Evolutionary conservation across 2,113 vertebrate genomes (phyloP), one percentile per base, ranked within the genome.

Genomic region (Heterotis niloticus): DNA sequence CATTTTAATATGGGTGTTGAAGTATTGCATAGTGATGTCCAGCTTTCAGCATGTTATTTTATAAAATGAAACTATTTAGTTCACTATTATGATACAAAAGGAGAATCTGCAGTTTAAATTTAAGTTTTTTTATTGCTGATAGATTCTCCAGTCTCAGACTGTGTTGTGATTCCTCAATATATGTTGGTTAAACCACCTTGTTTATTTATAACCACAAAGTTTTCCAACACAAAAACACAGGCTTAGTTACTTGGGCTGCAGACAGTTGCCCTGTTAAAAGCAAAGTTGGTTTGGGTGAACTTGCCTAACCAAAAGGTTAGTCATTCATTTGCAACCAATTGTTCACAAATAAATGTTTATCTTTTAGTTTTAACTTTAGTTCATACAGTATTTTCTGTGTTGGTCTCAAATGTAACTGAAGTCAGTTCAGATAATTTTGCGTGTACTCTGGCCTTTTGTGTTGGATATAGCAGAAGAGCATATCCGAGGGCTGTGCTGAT

Each of bases 281-380:
- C 82, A 85, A 82, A 81, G 75, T 82, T 87, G 68, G 91, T 90
- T 86, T 88, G 86, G 81, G 81, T 86, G 84, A 82, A 87, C 82
- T 76, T 44, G 29, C 80, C 80, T 86, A 84, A 91, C 90, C 2
- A 90, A 90, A 85, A 92, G 90, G 90, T 90, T 92, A 92, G 92
- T 92, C 89, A 84, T 87, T 86, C 89, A 89, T 92, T 92, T 92
- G 85, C 88, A 90, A 89, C 83, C 90, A 89, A 93, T 91, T 89
- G 54, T 44, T 44, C 34, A 44, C n/a, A n/a, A n/a, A n/a, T 92
- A 92, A 92, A 92, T 89, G 84, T 87, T 86, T 88, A 88, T 92
- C 92, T 92, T 85, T 88, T 89, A 89, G n/a, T 64, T 44, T 78
- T 83, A 77, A 69, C 82, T n/a, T n/a, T n/a, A 85, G 80, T 79